Base-by-base conservation (phyloP, 2,113 vertebrate genomes). In the Pedionomus torquatus region DNA sequence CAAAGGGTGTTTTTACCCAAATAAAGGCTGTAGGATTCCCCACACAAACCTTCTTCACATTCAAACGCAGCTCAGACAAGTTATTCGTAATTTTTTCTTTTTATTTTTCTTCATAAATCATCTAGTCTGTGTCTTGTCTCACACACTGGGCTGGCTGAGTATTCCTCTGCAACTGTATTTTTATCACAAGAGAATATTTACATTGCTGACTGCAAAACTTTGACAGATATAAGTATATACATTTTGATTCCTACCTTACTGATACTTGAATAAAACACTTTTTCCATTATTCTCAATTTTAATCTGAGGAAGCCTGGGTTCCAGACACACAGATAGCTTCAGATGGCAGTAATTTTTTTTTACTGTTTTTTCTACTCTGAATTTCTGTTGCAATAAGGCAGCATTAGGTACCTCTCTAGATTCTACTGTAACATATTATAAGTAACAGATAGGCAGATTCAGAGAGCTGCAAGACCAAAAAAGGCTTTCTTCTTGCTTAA, bases 401-500 rank as follows among this genome's bases (percentile, higher is more conserved):
- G 28, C 28, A 46, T 58, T 72, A 84, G 10, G 12, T 61, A 76
- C 21, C 1, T 2, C 13, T 41, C 43, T 75, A 20, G 21, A 75
- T 79, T 82, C 46, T 37, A 17, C 49, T 74, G 46, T 80, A 83
- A 83, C 4, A 9, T 58, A 71, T 24, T 12, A 57, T 91, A 74
- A 95, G 65, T 46, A 79, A 83, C 39, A 76, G 37, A 31, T 65
- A 87, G 33, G 25, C 54, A 79, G n/a, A 74, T 54, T 78, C 54
- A 91, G 69, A 85, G 61, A 87, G 48, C 57, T 83, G 41, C 33
- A 65, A 82, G 77, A 75, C 91, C 41, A 82, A 91, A 95, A 78
- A 83, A 65, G 90, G 89, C 78, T 86, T 91, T 84, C 84, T 77
- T 93, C 84, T 84, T 95, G 41, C 71, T 76, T 93, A 84, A 84